Evolutionary conservation across 2,797 vertebrate genomes (phyloP).

Genomic region (Muraenolepis orangiensis): DNA sequence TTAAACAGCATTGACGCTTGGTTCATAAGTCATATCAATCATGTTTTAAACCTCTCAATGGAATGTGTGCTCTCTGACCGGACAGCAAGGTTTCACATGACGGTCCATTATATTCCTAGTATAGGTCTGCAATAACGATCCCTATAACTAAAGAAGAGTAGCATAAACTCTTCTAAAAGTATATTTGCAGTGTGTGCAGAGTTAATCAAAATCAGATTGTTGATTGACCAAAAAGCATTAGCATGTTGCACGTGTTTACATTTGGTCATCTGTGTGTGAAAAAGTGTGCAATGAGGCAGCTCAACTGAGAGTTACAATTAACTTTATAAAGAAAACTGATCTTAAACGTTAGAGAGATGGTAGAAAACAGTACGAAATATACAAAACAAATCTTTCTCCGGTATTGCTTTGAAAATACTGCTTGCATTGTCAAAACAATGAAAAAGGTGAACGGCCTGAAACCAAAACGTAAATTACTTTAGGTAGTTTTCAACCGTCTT

Average conservation of each 20-base stretch:
- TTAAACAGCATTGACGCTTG: slow-evolving; percentile 8
- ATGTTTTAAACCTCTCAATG: slow-evolving; percentile 26
- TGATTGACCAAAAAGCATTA: background rate
- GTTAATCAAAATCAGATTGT: background rate
- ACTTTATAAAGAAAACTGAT: background rate
- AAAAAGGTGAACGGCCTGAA: no score
- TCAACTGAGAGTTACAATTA: background rate
- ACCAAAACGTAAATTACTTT: slow-evolving; percentile 24
- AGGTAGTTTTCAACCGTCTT: background rate
- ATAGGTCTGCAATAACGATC: background rate
- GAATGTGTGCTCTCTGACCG: slow-evolving; percentile 46
- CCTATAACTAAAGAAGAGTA: background rate
- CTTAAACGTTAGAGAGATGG: slow-evolving; percentile 22
- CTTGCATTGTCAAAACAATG: slow-evolving; percentile 12
- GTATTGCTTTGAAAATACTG: slow-evolving; percentile 26
- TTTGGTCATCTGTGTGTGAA: background rate
- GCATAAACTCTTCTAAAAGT: background rate
- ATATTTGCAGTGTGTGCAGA: background rate
- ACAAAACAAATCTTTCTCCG: slow-evolving; percentile 55
- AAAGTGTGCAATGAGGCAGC: background rate
- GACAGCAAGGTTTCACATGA: slow-evolving; percentile 32
- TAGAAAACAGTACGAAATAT: slow-evolving; percentile 66
- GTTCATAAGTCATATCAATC: slow-evolving; percentile 8
- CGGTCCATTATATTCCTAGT: slow-evolving; percentile 4
- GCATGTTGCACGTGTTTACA: background rate